Evolutionary conservation across 2,113 vertebrate species (phyloP), one percentile per base, ranked within the genome.

Genomic region (Calyptommatus sinebrachiatus): DNA sequence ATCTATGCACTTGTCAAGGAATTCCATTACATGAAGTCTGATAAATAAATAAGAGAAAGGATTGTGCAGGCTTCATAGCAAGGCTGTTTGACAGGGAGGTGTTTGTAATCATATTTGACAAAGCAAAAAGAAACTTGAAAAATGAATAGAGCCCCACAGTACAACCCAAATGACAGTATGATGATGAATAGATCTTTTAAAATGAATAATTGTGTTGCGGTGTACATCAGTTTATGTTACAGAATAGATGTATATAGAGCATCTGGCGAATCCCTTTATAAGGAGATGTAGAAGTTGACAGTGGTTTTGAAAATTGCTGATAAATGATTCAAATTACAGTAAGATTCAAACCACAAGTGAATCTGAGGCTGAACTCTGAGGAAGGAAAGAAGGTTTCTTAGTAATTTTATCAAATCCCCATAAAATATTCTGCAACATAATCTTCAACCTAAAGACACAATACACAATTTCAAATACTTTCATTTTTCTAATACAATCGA

Each of bases 41-140:
- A 91, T 88, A 92, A 90, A 93, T 92, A 91, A 88, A 85, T 69
- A 88, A 80, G 61, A 89, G 78, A 87, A 91, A 84, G 77, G 68
- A 90, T 81, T 89, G 48, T 69, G 79, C 78, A 89, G 84, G 79
- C 81, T 87, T 46, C 85, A 60, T 90, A 86, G 81, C 85, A 87
- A 61, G 28, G 72, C 70, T 85, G 71, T 76, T 71, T 82, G 89
- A 88, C 80, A 91, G 46, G 89, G 82, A 86, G 89, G 74, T 71
- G 82, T 92, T 88, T 69, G 35, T 31, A 89, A 84, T 81, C 69
- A 71, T 77, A 46, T 62, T 77, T 87, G 69, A 63, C 79, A 41
- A 31, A 80, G 78, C n/a, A 89, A 87, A 71, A 76, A 67, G 63
- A 66, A 68, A 78, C 57, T 63, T 79, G 69, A 85, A 90, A 92